phyloP scores from a whole-genome alignment of 2,113 vertebrate species.

The Prietella phreatophila region DNA sequence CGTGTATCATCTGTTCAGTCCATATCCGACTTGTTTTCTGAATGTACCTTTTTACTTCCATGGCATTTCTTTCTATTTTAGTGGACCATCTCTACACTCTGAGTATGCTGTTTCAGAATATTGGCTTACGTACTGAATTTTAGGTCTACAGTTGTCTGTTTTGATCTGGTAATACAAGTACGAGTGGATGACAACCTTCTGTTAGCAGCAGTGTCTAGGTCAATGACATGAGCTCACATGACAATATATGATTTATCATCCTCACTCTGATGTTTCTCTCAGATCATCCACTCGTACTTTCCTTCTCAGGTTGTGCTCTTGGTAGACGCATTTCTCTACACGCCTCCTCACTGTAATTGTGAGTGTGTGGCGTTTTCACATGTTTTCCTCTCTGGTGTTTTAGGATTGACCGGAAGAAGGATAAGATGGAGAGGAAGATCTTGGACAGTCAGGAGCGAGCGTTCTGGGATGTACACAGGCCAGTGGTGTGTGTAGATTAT shows the following conservation, averaged over 20 bases:
- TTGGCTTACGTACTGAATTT: background rate
- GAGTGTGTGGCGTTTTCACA: background rate
- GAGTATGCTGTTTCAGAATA: too few relatives aligned
- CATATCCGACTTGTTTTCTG: background rate
- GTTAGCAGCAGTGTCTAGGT: background rate
- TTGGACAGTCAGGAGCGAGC: conserved; percentile 97
- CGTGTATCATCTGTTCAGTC: background rate
- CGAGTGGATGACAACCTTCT: background rate
- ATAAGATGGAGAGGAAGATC: conserved; percentile 98
- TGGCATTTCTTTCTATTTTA: background rate
- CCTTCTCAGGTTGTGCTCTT: background rate
- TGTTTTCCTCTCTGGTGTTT: conserved; percentile 50
- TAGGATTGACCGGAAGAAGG: conserved; percentile 97
- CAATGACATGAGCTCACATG: background rate
- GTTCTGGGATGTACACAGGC: conserved; percentile 98
- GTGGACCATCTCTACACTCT: too few relatives aligned
- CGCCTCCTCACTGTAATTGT: background rate
- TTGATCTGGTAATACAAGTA: too few relatives aligned
- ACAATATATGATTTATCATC: background rate
- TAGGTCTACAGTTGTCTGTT: background rate
- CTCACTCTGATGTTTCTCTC: background rate
- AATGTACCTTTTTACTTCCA: background rate
- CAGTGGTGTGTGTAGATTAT: conserved; percentile 67
- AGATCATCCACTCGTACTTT: background rate
- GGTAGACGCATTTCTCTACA: background rate